A percentile compares a stretch with the other conserved stretches of the same genome.
Conservation (phyloP, 2,888 invertebrate species). For the Heliconius sara region DNA sequence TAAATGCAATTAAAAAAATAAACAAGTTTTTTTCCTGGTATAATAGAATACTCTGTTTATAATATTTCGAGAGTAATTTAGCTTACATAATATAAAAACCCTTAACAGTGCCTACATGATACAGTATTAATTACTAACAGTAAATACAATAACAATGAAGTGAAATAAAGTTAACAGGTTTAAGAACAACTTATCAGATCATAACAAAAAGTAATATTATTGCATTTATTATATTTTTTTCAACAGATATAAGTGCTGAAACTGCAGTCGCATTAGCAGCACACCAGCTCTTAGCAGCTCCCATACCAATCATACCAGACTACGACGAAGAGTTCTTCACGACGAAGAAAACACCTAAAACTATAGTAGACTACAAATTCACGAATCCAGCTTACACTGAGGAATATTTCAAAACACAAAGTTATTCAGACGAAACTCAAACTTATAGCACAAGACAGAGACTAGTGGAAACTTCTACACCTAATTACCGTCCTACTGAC, state of each 20-base stretch:
- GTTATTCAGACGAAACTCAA: slow-evolving; percentile 63
- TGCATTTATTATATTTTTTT: background rate
- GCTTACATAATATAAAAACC: too few species aligned
- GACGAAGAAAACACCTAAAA: slow-evolving; percentile 58
- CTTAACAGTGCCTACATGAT: too few species aligned
- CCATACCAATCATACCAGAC: slow-evolving; percentile 68
- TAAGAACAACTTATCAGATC: background rate
- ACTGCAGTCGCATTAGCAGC: slow-evolving; percentile 78
- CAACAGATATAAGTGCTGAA: slow-evolving; percentile 70
- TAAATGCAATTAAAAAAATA: too few species aligned
- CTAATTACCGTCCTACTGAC: slow-evolving; percentile 49
- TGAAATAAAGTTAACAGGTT: background rate
- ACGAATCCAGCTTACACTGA: slow-evolving; percentile 64
- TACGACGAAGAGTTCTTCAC: slow-evolving; percentile 66
- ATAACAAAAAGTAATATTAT: too few species aligned
- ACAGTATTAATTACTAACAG: too few species aligned
- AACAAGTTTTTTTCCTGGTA: too few species aligned
- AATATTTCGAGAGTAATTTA: too few species aligned
- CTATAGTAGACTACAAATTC: slow-evolving; percentile 67
- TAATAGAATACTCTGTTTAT: too few species aligned
- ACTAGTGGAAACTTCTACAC: slow-evolving; percentile 58
- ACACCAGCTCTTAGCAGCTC: slow-evolving; percentile 76
- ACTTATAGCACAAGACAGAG: slow-evolving; percentile 54
- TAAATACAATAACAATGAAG: too few species aligned
- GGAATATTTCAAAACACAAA: slow-evolving; percentile 58